Conservation (phyloP, 2,797 vertebrate species). For the Falco columbarius region DNA sequence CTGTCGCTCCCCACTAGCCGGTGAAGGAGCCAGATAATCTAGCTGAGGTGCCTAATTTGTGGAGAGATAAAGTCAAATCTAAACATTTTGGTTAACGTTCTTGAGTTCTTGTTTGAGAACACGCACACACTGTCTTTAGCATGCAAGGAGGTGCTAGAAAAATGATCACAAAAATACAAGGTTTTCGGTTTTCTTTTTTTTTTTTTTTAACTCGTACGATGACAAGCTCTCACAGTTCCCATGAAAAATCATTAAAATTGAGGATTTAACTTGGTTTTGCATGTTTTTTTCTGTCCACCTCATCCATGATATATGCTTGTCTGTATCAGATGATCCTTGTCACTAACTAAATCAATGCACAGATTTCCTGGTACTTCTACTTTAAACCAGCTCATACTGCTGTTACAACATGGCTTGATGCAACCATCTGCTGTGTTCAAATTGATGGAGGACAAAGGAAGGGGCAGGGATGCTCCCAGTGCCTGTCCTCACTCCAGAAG, state of each 20-base stretch:
- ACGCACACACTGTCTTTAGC: background rate
- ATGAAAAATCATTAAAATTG: background rate
- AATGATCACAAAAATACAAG: background rate
- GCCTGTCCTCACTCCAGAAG: background rate
- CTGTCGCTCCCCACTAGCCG: background rate
- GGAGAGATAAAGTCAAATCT: background rate
- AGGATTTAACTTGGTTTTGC: background rate
- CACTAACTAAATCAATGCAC: background rate
- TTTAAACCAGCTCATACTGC: background rate
- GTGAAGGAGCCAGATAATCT: background rate
- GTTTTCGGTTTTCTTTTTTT: background rate
- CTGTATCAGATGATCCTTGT: background rate
- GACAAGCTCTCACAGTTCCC: background rate
- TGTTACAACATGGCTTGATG: background rate
- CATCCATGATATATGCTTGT: background rate
- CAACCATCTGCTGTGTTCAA: background rate
- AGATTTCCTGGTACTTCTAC: background rate
- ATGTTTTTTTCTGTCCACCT: background rate
- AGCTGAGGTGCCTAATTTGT: background rate
- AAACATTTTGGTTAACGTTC: background rate
- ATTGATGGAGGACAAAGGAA: background rate
- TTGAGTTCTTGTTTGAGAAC: background rate
- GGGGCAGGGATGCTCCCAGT: background rate
- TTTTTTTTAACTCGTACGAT: background rate
- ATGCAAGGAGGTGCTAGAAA: background rate